A percentile compares a stretch with the other conserved stretches of the same genome.
These are phyloP conservation scores for Pilophorus perplexus DNA, from an alignment of 2,888 invertebrate species.

Conservation along the genomic window DNA sequence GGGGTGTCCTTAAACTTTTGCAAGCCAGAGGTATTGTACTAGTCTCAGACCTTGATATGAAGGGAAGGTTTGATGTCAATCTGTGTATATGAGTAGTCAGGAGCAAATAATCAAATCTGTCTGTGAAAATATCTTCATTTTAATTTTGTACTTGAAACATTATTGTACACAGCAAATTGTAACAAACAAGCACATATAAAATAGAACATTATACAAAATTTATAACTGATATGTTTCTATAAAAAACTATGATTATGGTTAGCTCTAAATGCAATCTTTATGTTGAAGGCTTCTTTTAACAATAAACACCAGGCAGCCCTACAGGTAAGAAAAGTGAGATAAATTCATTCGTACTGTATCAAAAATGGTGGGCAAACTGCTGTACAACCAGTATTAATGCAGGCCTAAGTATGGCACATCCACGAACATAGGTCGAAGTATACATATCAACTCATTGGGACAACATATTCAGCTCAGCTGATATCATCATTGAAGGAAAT, in stretches of 20 bases:
- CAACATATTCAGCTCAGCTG: constrained; percentile 12
- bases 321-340: constrained; percentile 10
- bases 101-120: neutral
- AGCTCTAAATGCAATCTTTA: constrained; percentile 42
- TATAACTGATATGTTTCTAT: constrained; percentile 42
- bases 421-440: neutral
- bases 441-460: constrained; percentile 33
- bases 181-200: constrained; percentile 43
- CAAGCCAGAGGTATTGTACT: no score
- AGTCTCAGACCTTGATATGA: no score
- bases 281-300: constrained; percentile 38
- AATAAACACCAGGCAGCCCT: constrained; percentile 31
- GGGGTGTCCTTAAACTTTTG: no score
- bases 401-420: constrained; percentile 15
- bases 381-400: constrained; percentile 12
- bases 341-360: constrained; percentile 14
- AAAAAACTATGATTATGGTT: constrained; percentile 38
- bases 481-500: constrained; percentile 1
- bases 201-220: constrained; percentile 40
- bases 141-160: constrained; percentile 35
- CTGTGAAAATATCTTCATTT: constrained; percentile 37
- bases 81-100: no score
- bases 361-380: constrained; percentile 13
- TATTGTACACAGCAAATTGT: constrained; percentile 40
- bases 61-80: neutral